Conservation (phyloP, 2,888 invertebrate genomes). For the Tipula unca region DNA sequence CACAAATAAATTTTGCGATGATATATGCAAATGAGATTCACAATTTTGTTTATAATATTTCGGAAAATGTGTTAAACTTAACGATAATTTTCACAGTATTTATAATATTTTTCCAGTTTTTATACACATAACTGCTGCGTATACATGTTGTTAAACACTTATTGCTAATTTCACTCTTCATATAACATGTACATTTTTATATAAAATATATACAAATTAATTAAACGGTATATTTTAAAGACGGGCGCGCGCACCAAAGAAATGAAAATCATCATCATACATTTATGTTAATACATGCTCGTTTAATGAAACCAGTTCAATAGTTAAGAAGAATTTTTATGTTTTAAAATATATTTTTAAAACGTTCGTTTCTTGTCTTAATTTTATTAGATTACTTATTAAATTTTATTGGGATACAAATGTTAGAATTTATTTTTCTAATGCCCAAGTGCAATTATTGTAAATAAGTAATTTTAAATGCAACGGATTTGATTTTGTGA, state of each 20-base stretch:
- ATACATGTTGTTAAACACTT: background rate
- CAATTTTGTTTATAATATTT: background rate
- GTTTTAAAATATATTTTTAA: background rate
- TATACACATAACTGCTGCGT: background rate
- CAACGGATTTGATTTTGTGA: too few species aligned
- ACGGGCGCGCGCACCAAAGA: background rate
- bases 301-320: background rate
- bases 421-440: background rate
- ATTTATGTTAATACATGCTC: background rate
- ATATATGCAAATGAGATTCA: background rate
- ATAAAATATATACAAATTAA: background rate
- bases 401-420: background rate
- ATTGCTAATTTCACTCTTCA: background rate
- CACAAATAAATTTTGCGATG: background rate
- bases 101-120: background rate
- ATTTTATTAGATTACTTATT: background rate
- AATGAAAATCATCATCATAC: background rate
- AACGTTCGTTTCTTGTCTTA: background rate
- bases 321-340: background rate
- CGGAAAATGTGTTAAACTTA: background rate
- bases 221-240: background rate
- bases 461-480: too few species aligned
- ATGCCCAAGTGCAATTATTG: too few species aligned
- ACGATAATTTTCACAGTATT: constrained; percentile 9
- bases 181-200: background rate